Evolutionary conservation across 2,888 invertebrate genomes (phyloP).

Genomic region (Scelioninae gen. 1): DNA sequence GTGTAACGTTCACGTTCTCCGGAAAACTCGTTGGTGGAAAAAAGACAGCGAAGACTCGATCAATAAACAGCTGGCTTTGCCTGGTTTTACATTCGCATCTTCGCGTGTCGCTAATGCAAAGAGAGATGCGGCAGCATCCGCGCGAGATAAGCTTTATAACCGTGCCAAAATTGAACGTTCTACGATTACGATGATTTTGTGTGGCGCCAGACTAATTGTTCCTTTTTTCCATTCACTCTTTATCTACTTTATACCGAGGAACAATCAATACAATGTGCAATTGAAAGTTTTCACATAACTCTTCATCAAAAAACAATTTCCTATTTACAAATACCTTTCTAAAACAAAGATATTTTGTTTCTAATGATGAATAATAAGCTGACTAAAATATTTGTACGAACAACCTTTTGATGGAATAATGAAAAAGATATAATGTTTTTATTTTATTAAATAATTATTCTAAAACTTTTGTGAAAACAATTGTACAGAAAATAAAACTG

Average conservation of each 20-base stretch:
- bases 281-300: constrained; percentile 56
- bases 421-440: constrained; percentile 2
- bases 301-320: constrained; percentile 52
- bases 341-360: constrained; percentile 48
- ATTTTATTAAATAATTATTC: constrained; percentile 1
- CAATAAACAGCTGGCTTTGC: constrained; percentile 78
- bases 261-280: constrained; percentile 57
- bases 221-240: constrained; percentile 17
- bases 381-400: constrained; percentile 18
- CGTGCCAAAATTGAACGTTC: constrained; percentile 61
- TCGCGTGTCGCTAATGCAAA: constrained; percentile 66
- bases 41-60: constrained; percentile 73
- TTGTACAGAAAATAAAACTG: too few species aligned
- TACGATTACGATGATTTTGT: constrained; percentile 48
- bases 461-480: neutral
- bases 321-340: constrained; percentile 32
- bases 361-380: constrained; percentile 36
- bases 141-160: constrained; percentile 65
- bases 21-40: constrained; percentile 60
- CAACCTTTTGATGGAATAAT: constrained; percentile 7
- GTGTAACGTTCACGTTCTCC: constrained; percentile 70
- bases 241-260: constrained; percentile 24
- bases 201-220: constrained; percentile 50
- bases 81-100: constrained; percentile 70
- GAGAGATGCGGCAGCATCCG: constrained; percentile 51